Conservation (phyloP, 2,113 vertebrate species). For the Accipiter virgatus region DNA sequence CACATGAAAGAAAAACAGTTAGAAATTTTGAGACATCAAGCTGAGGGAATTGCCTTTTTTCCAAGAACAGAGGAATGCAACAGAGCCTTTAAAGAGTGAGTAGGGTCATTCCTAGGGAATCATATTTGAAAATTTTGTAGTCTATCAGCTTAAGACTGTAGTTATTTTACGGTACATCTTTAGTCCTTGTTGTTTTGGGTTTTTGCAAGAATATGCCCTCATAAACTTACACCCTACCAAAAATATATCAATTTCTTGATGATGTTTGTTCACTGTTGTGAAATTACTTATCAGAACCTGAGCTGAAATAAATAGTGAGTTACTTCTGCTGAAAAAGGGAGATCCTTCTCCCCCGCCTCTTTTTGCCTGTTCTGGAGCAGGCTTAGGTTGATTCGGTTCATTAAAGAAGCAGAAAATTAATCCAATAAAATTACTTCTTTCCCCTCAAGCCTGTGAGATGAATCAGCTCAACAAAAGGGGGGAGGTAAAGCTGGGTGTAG, state of each 20-base stretch:
- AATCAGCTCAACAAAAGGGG: not conserved
- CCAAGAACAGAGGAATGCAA: slow-evolving; percentile 83
- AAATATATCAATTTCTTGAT: not conserved
- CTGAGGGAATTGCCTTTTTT: slow-evolving; percentile 79
- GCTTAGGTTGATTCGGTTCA: not conserved
- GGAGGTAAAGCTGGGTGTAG: not conserved
- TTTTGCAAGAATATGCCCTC: not conserved
- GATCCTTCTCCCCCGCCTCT: not conserved
- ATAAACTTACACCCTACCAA: not conserved
- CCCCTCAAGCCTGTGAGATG: not conserved
- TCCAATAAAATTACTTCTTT: not conserved
- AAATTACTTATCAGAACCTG: not conserved
- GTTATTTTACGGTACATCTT: not conserved
- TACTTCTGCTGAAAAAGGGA: not conserved
- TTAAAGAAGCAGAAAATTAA: not conserved
- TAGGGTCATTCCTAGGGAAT: not conserved
- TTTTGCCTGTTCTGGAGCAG: not conserved
- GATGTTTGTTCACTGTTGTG: not conserved
- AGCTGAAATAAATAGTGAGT: not conserved
- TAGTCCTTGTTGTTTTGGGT: not conserved
- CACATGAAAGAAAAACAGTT: slow-evolving; percentile 84
- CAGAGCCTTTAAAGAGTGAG: slow-evolving; percentile 90
- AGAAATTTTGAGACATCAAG: slow-evolving; percentile 81
- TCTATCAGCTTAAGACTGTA: not conserved
- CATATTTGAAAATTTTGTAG: not conserved